Base-by-base conservation (phyloP, 1,140 invertebrate genomes). In the Ceratina calcarata region DNA sequence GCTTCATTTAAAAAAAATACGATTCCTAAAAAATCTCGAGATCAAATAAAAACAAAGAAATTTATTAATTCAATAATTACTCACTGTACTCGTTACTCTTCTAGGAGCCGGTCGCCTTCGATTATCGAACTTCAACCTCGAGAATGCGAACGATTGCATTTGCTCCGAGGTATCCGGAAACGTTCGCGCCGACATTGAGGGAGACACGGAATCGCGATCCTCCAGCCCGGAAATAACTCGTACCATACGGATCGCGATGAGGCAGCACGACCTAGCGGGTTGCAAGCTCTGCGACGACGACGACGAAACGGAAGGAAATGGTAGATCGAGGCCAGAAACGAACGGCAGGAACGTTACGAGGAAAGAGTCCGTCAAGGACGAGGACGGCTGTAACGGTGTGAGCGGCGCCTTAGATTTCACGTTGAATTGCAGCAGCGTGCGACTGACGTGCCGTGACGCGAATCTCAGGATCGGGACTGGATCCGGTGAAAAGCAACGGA, bases 191-290 rank as follows among this genome's bases (percentile, higher is more conserved):
- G 83, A 89, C 80, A 85, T 90, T 75, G 85, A 81, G 55, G 86
- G 80, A 18, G 86, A 90, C 68, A 66, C 88, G 51, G 76, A 67
- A 24, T 76, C 91, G 55, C 79, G 87, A 3, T 86, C 82, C n/a
- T 77, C 84, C 3, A 91, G 90, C 76, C 90, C 91, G 85, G 90
- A 91, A 89, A 87, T 91, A 87, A 91, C 87, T 86, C 90, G 90
- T 64, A 89, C 86, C 15, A 91, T 91, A 80, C 84, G 89, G 49
- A 91, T 92, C 67, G 90, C 89, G 69, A 91, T 91, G 90, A 91
- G 90, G 81, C 91, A 89, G 75, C 88, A 84, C 62, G 89, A 81
- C 8, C 84, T 78, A 53, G 49, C 78, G 45, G 12, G 27, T 18
- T 68, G 62, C 53, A 27, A 20, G 24, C 49, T 60, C 51, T n/a